phyloP scores from a whole-genome alignment of 2,888 invertebrate genomes.

The Bellardia pandia region DNA sequence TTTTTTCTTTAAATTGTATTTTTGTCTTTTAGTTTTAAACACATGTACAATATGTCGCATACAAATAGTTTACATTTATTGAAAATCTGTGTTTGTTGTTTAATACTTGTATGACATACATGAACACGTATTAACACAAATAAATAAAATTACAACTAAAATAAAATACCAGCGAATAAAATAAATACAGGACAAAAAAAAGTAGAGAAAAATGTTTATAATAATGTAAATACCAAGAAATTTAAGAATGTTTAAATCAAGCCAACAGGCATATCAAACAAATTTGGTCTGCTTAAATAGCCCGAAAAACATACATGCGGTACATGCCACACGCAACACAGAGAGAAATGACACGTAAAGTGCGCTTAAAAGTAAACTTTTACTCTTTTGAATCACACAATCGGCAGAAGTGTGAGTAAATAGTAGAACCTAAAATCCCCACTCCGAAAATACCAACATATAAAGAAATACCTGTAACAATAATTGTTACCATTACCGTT shows the following conservation, averaged over 20 bases:
- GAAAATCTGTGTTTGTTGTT: conserved; percentile 71
- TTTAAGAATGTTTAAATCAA: conserved; percentile 65
- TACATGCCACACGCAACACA: conserved; percentile 54
- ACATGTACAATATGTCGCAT: conserved; percentile 60
- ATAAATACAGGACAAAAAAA: conserved; percentile 27
- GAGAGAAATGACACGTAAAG: neutral
- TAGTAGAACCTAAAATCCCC: too few relatives aligned
- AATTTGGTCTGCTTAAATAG: conserved; percentile 61
- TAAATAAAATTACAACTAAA: conserved; percentile 63
- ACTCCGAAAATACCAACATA: too few relatives aligned
- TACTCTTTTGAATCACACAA: too few relatives aligned
- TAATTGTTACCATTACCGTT: too few relatives aligned
- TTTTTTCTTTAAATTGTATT: neutral
- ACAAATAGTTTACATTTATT: conserved; percentile 73
- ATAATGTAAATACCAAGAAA: conserved; percentile 71
- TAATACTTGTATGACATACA: conserved; percentile 72
- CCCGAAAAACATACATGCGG: conserved; percentile 1
- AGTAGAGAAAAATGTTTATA: conserved; percentile 27
- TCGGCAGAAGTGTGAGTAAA: too few relatives aligned
- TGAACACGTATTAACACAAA: conserved; percentile 71
- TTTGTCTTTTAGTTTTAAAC: conserved; percentile 46
- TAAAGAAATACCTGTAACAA: too few relatives aligned
- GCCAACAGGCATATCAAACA: conserved; percentile 62
- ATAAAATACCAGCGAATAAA: conserved; percentile 54
- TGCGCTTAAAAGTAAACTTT: neutral